Base-by-base conservation (phyloP, 2,888 invertebrate species). In the Arge pagana region DNA sequence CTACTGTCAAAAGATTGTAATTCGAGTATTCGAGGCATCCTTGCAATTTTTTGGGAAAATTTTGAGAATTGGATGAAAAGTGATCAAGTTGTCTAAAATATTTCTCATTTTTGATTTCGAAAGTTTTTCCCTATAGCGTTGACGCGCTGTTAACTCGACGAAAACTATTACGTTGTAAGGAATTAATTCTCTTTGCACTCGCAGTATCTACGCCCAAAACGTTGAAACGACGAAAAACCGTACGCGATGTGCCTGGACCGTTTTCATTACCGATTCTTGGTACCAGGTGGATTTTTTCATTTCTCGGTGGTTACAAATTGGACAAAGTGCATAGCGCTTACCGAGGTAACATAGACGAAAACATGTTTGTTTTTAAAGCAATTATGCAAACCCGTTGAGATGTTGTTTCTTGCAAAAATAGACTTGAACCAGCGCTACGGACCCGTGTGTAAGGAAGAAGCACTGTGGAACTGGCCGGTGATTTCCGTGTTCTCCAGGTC, bases 281-380 rank as follows among this genome's bases (percentile, higher is more conserved):
- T 4, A 91, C 92, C 3, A 81, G 87, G 49, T 93, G 92, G 92
- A 82, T 90, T 45, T 91, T 87, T 72, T 82, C 86, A 63, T 82
- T 80, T 62, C 64, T 81, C 45, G 81, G 82, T 10, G 81, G 83
- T 53, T 90, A 90, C 66, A 82, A 81, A 64, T 82, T 90, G 78
- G 85, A 85, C 58, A 86, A 88, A 70, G 78, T 92, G 36, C 91
- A 90, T 71, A 87, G 88, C 67, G 89, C 87, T 59, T 91, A 92
- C 77, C 82, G 83, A 80, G 88, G 89, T 89, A 75, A 79, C 71
- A 54, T 58, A 56, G 49, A 50, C 42, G 23, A n/a, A n/a, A n/a
- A n/a, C n/a, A n/a, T n/a, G 19, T 19, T 11, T 15, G 15, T 26
- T 24, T n/a, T n/a, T n/a, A 19, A 4, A 40, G 26, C 13, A 26